phyloP scores from a whole-genome alignment of 2,797 vertebrate genomes.

The Choloepus didactylus region DNA sequence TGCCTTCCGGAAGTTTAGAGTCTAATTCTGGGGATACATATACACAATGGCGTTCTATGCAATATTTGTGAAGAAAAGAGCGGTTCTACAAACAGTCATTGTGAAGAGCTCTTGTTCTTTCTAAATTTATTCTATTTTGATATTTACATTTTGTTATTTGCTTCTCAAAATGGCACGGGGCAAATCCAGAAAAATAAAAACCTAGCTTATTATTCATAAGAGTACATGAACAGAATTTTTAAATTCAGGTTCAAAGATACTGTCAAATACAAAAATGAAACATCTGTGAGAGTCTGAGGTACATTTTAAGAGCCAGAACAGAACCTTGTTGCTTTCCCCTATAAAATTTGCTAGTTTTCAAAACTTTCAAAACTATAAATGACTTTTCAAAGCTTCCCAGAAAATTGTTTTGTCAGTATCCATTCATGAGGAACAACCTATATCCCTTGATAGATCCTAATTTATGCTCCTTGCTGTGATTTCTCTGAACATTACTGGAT shows the following conservation, averaged over 20 bases:
- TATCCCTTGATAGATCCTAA: constrained; percentile 75
- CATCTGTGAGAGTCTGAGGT: neutral
- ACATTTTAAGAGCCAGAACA: constrained; percentile 47
- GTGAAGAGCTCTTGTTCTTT: neutral
- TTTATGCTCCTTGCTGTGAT: constrained; percentile 68
- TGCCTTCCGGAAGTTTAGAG: neutral
- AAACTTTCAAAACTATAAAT: constrained; percentile 70
- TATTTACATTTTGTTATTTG: neutral
- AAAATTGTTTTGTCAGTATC: constrained; percentile 78
- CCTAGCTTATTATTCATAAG: neutral
- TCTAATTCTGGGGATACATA: neutral
- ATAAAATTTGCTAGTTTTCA: constrained; percentile 55
- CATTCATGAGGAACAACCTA: constrained; percentile 67
- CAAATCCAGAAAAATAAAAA: neutral
- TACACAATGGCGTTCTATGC: neutral
- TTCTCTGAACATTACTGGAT: constrained; percentile 73
- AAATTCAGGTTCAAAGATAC: neutral
- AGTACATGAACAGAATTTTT: neutral
- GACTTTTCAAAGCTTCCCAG: constrained; percentile 67
- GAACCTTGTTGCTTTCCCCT: neutral
- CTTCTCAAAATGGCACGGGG: neutral
- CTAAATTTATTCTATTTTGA: neutral
- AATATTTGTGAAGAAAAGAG: neutral
- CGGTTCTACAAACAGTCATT: neutral
- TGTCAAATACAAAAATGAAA: constrained; percentile 18